Evolutionary conservation across 1,140 invertebrate species (phyloP).

Genomic region (Temnothorax curvispinosus): DNA sequence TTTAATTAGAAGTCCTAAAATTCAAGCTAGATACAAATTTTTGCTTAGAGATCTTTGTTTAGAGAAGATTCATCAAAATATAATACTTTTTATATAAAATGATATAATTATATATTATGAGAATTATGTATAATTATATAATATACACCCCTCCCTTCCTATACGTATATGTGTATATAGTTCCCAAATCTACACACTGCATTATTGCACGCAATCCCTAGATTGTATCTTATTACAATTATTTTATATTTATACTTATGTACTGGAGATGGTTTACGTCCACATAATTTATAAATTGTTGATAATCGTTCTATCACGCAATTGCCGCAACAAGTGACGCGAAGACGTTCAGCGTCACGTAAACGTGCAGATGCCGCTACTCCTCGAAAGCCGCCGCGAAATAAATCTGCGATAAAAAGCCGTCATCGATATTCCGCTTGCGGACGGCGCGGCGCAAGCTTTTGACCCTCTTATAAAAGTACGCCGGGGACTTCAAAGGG

Average conservation of each 20-base stretch:
- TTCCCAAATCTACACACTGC: background rate
- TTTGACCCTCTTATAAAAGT: conserved; percentile 61
- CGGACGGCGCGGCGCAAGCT: background rate
- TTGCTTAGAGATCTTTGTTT: background rate
- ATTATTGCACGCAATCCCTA: background rate
- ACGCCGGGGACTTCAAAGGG: conserved; percentile 71
- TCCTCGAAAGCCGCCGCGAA: background rate
- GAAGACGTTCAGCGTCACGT: background rate
- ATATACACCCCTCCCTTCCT: too few species aligned
- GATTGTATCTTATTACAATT: background rate
- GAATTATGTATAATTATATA: too few species aligned
- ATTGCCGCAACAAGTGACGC: conserved; percentile 11
- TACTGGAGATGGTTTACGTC: background rate
- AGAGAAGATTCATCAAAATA: background rate
- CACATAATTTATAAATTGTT: background rate
- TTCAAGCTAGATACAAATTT: background rate
- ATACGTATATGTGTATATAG: background rate
- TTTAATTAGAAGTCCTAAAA: background rate
- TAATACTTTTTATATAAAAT: background rate
- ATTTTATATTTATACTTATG: background rate
- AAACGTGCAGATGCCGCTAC: background rate
- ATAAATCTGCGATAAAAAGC: conserved; percentile 61
- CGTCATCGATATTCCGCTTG: conserved; percentile 64
- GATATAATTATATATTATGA: too few species aligned
- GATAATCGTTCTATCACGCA: background rate